Base-by-base conservation (phyloP, 2,797 vertebrate genomes). In the Telmatherina bonti region DNA sequence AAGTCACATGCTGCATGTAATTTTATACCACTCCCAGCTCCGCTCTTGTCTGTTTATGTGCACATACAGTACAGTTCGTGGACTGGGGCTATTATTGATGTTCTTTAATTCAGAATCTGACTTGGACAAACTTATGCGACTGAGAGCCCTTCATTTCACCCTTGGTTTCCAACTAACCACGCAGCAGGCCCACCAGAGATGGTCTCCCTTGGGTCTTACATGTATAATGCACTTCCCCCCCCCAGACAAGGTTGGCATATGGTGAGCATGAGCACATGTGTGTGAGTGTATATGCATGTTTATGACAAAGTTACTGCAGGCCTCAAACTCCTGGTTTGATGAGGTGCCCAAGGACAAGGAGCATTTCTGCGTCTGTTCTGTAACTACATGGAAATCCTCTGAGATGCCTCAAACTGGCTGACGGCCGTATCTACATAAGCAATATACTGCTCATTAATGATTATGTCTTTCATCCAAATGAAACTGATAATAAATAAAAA, bases 171-270 rank as follows among this genome's bases (percentile, higher is more conserved):
- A 60, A 53, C 77, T 68, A 62, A 54, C 30, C 31, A 52, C 18
- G 68, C 53, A 53, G 24, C 58, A 13, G 45, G 58, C n/a, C 60
- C 43, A 62, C 53, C 56, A 55, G 59, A 72, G 43, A 67, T 55
- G 43, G 58, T 15, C 15, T 53, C 47, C 70, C 55, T 62, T 43
- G 49, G 66, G 26, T 12, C 47, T 27, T 73, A 60, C 69, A 68
- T 36, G 61, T 73, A 71, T 73, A 33, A 53, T 72, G 72, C 66
- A 61, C 38, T 55, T 61, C 82, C 74, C 26, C 43, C n/a, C n/a
- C n/a, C n/a, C n/a, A 68, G 52, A 81, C 66, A 41, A 26, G 56
- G 63, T 69, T 36, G 31, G 43, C 35, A 31, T 31, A 64, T 72
- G 35, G 86, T 75, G 36, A 30, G 47, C 51, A 31, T 57, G 8